These are phyloP conservation scores for Cenopis cana DNA, from an alignment of 2,888 invertebrate genomes.

Conservation along the genomic window DNA sequence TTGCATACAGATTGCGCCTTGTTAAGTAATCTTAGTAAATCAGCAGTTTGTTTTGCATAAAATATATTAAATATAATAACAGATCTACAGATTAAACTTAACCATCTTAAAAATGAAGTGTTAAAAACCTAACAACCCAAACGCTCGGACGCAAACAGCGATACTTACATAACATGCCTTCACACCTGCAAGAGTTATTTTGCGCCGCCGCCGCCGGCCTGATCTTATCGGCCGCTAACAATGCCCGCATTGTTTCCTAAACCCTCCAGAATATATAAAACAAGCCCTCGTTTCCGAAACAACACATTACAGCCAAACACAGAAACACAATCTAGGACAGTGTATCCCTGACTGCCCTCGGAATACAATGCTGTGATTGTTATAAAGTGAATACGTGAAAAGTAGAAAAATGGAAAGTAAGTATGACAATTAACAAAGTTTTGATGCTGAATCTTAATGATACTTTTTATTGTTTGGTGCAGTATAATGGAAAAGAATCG, in stretches of 20 bases:
- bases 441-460: constrained; percentile 21
- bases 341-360: constrained; percentile 3
- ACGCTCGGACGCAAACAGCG: not conserved
- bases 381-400: constrained; percentile 6
- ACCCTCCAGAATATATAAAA: constrained; percentile 70
- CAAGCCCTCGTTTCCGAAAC: constrained; percentile 53
- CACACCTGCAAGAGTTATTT: constrained; percentile 30
- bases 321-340: not conserved
- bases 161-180: constrained; percentile 2
- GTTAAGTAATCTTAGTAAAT: too few relatives aligned
- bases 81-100: too few relatives aligned
- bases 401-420: constrained; percentile 40
- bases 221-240: constrained; percentile 68
- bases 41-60: too few relatives aligned
- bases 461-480: constrained; percentile 20
- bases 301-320: constrained; percentile 46
- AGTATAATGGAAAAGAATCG: constrained; percentile 13
- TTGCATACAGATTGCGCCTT: too few relatives aligned
- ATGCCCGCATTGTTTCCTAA: constrained; percentile 71
- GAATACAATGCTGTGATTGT: constrained; percentile 29
- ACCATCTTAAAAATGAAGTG: too few relatives aligned
- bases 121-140: not conserved
- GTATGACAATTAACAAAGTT: constrained; percentile 36
- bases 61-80: too few relatives aligned
- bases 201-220: constrained; percentile 38